Evolutionary conservation across 2,888 invertebrate species (phyloP).

Genomic region (Himalopsyche tibetana): DNA sequence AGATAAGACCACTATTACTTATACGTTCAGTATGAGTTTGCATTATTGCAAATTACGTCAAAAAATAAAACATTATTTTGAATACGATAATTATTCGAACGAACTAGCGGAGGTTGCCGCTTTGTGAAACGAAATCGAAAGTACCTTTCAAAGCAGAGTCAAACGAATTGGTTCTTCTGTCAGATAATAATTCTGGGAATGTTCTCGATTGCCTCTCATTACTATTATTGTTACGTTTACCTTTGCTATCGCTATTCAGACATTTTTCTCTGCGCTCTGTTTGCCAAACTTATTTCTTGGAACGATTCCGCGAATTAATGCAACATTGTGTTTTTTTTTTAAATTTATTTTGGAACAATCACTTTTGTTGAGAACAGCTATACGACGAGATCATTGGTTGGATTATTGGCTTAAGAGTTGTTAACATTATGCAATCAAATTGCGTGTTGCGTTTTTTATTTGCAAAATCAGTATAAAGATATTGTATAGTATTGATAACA

Average conservation of each 20-base stretch:
- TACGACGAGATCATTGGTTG: neutral
- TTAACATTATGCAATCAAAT: neutral
- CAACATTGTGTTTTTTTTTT: constrained; percentile 10
- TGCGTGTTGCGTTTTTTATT: neutral
- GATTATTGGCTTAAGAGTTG: neutral
- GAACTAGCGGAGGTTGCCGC: neutral
- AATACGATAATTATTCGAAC: neutral
- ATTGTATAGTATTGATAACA: too few species aligned
- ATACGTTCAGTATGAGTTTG: too few species aligned
- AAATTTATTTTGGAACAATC: neutral
- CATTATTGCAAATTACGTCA: too few species aligned
- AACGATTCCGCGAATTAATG: constrained; percentile 3
- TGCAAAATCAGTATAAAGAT: neutral
- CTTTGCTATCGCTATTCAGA: neutral
- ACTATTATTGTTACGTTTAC: constrained; percentile 15
- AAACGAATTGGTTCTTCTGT: constrained; percentile 29
- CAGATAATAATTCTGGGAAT: constrained; percentile 36
- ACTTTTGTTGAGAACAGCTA: neutral
- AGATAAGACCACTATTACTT: too few species aligned
- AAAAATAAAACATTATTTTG: too few species aligned
- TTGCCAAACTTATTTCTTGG: neutral
- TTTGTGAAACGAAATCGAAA: constrained; percentile 38
- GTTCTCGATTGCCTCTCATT: constrained; percentile 32
- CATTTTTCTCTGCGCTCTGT: constrained; percentile 9
- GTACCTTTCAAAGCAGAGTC: constrained; percentile 5